Evolutionary conservation across 1,140 invertebrate species (phyloP), one percentile per base, ranked within the genome.

Genomic region (Leptinotarsa lineolata): DNA sequence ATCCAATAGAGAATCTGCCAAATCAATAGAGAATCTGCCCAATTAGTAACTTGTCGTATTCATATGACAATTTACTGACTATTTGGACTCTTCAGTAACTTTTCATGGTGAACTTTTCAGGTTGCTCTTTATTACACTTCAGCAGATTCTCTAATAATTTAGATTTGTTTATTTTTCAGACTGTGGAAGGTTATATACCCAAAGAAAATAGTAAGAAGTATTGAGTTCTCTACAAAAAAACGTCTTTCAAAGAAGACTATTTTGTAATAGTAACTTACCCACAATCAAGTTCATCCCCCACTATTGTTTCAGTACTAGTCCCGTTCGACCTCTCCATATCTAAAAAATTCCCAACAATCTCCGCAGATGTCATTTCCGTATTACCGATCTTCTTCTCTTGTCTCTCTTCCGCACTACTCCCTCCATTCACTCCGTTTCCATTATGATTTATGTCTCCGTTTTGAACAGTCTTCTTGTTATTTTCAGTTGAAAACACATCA

Each of bases 221-320:
- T 39, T 3, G 30, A 39, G 30, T 39, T 2, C 30, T 39, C 30
- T 39, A 39, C 8, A 39, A 39, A 39, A 39, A 39, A 39, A 39
- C 11, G 30, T 39, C 2, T 11, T 11, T 39, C 8, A 39, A 11
- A 6, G 11, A 39, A 39, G 2, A 39, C 8, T 39, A 39, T 39
- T 39, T 39, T 39, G 48, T 18, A 16, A 54, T 8, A 54, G 15
- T 22, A 59, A 76, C 78, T 80, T 68, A 82, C 80, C 76, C 75
- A 68, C 68, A 59, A 66, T 73, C 68, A 4, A 74, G 18, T 58
- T 79, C 72, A 20, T 83, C 83, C 58, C 84, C 81, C 63, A 86
- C 85, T 70, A 86, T 77, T 45, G 86, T 87, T 71, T 87, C 86
- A 21, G 86, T 86, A 76, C 85, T 87, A 16, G 85, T 87, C 74